Evolutionary conservation across 2,888 invertebrate genomes (phyloP).

Genomic region (Melinaea menophilus): DNA sequence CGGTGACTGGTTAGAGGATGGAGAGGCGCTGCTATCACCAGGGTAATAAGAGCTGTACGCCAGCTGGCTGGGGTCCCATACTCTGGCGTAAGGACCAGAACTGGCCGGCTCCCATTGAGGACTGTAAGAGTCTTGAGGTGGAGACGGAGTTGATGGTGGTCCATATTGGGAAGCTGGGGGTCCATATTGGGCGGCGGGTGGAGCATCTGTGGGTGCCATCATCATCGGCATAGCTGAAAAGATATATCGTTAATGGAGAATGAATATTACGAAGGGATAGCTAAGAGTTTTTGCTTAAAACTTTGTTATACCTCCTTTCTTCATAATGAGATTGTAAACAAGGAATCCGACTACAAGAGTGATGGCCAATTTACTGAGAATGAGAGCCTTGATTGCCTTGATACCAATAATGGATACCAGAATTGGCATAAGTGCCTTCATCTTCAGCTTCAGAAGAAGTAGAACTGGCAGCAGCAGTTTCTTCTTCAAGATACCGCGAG

Average conservation of each 20-base stretch:
- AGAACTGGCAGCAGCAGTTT: constrained; percentile 88
- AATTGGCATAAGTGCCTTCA: constrained; percentile 91
- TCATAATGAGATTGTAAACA: constrained; percentile 84
- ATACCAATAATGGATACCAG: constrained; percentile 86
- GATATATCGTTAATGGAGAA: not conserved
- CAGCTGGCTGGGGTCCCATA: constrained; percentile 84
- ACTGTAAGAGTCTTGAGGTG: constrained; percentile 84
- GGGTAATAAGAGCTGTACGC: constrained; percentile 86
- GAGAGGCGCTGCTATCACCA: constrained; percentile 77
- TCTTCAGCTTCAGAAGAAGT: constrained; percentile 87
- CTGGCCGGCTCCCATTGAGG: constrained; percentile 84
- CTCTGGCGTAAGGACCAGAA: constrained; percentile 87
- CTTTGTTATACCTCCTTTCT: constrained; percentile 81
- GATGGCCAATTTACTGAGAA: constrained; percentile 90
- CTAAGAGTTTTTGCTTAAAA: not conserved
- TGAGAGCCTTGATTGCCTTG: constrained; percentile 89
- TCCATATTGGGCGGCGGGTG: constrained; percentile 82
- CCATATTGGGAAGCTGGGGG: constrained; percentile 80
- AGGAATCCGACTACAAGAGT: constrained; percentile 89
- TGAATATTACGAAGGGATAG: too few relatives aligned
- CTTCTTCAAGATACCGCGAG: constrained; percentile 88
- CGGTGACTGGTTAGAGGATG: constrained; percentile 75
- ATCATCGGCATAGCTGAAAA: constrained; percentile 84
- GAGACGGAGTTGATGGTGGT: constrained; percentile 70
- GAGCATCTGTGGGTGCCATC: constrained; percentile 78